Percentiles rank a stretch among this genome's conserved stretches.
Evolutionary conservation across 2,797 vertebrate species (phyloP).

Genomic region (Hoplostethus atlanticus): DNA sequence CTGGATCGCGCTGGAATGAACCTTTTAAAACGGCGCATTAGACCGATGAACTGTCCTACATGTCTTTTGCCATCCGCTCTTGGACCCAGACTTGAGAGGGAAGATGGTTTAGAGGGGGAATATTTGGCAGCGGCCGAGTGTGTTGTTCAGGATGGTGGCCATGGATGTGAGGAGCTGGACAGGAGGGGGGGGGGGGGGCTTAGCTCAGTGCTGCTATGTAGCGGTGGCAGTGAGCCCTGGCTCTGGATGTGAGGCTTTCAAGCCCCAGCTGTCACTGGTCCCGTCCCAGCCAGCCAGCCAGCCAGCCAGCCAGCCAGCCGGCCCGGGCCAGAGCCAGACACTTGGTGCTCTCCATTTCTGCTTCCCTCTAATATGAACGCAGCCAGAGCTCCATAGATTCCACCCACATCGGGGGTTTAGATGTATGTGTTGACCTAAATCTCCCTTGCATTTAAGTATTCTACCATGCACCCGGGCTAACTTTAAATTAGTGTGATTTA

Average conservation of each 20-base stretch:
- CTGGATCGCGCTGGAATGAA: background rate
- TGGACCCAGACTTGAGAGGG: slow-evolving; percentile 69
- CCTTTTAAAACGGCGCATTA: slow-evolving; percentile 42
- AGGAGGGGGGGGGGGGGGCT: slow-evolving; percentile 68
- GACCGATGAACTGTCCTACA: slow-evolving; percentile 50
- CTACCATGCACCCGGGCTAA: slow-evolving; percentile 62
- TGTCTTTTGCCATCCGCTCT: slow-evolving; percentile 58
- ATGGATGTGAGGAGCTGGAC: slow-evolving; percentile 58
- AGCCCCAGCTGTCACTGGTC: slow-evolving; percentile 81
- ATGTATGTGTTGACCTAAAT: slow-evolving; percentile 78
- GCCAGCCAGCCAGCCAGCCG: background rate
- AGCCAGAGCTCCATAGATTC: slow-evolving; percentile 69
- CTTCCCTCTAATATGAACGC: slow-evolving; percentile 76
- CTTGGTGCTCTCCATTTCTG: slow-evolving; percentile 69
- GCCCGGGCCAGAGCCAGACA: slow-evolving; percentile 66
- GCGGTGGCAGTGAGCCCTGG: slow-evolving; percentile 79
- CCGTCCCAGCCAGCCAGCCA: slow-evolving; percentile 67
- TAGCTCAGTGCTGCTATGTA: slow-evolving; percentile 71
- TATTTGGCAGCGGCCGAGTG: slow-evolving; percentile 72
- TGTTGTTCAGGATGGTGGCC: slow-evolving; percentile 67
- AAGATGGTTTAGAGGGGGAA: slow-evolving; percentile 61
- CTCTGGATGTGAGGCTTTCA: slow-evolving; percentile 77
- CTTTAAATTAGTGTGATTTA: slow-evolving; percentile 71
- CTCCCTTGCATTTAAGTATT: slow-evolving; percentile 72
- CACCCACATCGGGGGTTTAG: slow-evolving; percentile 61